These are phyloP conservation scores for Archocentrus centrarchus DNA, from an alignment of 2,113 vertebrate species.

Conservation along the genomic window DNA sequence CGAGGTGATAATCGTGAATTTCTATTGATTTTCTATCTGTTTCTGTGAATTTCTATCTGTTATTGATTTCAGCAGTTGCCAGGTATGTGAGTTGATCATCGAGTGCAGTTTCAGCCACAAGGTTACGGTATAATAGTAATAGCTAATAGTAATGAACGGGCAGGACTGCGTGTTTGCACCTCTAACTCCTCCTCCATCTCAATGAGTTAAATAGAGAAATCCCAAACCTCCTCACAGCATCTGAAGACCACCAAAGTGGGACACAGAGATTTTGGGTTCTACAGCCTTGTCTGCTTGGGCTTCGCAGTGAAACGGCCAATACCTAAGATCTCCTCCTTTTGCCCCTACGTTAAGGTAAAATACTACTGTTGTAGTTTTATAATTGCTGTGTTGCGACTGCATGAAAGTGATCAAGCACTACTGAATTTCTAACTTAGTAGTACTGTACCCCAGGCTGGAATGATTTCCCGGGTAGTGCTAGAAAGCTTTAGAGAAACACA, in stretches of 20 bases:
- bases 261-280: not conserved
- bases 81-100: not conserved
- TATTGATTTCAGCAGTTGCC: not conserved
- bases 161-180: not conserved
- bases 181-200: not conserved
- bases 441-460: conserved; percentile 1
- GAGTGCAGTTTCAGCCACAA: not conserved
- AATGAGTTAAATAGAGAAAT: not conserved
- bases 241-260: not conserved
- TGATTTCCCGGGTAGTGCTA: not conserved
- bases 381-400: not conserved
- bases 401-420: not conserved
- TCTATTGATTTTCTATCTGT: not conserved
- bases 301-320: not conserved
- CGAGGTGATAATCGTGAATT: not conserved
- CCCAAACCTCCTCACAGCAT: not conserved
- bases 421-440: not conserved
- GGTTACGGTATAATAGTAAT: not conserved
- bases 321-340: not conserved
- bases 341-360: not conserved
- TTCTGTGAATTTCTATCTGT: not conserved
- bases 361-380: not conserved
- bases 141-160: not conserved
- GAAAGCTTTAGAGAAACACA: not conserved
- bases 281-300: not conserved